Evolutionary conservation across 2,888 invertebrate genomes (phyloP).

Genomic region (Belgica antarctica): DNA sequence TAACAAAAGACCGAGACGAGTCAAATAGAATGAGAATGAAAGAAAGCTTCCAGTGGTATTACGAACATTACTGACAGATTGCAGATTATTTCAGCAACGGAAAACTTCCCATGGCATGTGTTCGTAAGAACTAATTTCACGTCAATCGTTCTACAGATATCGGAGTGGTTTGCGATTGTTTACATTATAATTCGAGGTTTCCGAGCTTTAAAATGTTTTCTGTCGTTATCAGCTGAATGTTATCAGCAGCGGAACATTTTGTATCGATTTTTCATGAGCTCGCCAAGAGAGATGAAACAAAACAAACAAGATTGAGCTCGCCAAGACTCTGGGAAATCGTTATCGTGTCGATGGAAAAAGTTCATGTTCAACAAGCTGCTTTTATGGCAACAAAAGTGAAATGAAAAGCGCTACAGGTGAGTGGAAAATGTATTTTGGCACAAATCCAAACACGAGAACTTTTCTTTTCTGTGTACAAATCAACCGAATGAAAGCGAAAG

Average conservation of each 20-base stretch:
- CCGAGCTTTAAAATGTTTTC: neutral
- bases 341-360: neutral
- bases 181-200: neutral
- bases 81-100: neutral
- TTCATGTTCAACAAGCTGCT: neutral
- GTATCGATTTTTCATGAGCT: neutral
- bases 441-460: no score
- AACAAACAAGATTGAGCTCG: neutral
- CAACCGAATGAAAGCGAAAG: neutral
- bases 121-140: constrained; percentile 1
- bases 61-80: constrained; percentile 22
- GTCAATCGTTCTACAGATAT: constrained; percentile 7
- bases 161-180: constrained; percentile 8
- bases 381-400: neutral
- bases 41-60: neutral
- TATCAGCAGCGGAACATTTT: constrained; percentile 2
- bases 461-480: no score
- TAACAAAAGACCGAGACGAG: constrained; percentile 3
- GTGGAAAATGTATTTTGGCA: neutral
- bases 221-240: neutral
- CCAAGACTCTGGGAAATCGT: neutral
- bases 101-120: neutral
- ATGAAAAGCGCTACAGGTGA: constrained; percentile 10
- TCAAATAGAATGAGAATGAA: no score
- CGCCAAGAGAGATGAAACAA: neutral